Evolutionary conservation across 2,113 vertebrate genomes (phyloP), one percentile per base, ranked within the genome.

Genomic region (Bufo gargarizans): DNA sequence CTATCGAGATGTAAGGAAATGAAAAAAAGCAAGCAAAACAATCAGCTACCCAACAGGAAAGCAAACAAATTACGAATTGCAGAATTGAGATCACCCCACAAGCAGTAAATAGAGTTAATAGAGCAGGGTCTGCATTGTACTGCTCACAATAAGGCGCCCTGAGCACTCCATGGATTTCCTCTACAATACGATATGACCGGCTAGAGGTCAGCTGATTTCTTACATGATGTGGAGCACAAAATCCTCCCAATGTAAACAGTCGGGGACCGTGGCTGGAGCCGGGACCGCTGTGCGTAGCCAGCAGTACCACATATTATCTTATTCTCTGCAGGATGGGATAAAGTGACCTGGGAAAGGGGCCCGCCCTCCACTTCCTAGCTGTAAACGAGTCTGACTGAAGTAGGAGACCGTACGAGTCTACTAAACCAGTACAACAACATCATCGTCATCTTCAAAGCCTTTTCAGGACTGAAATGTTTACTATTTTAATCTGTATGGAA

Each of bases 231-330:
- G 61, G 59, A 50, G 81, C 59, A 16, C 80, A 20, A 45, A 50
- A 65, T 20, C 61, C 58, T 82, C 80, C 61, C 82, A 83, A 22
- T 69, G 82, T 83, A 83, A 83, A 83, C 82, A 83, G 82, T 33
- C 45, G n/a, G 82, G 50, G 45, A 0, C 47, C 11, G 61, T 49
- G 80, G 19, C 80, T 82, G 82, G 82, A 84, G 82, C 82, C 82
- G n/a, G 2, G 63, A 8, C 63, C 20, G 82, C 63, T n/a, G 55
- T 10, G 56, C 10, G 20, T 0, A 43, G 55, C 53, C 53, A 56
- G 49, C 53, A 13, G 10, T 17, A 59, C 56, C 4, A 43, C 6
- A 61, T 7, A 81, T 61, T 61, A 81, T 59, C 78, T 59, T 1
- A 8, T 6, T 22, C 22, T 33, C 72, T 50, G 72, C 72, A 76